These are phyloP conservation scores for Kradibia gibbosae DNA, from an alignment of 1,140 invertebrate species.

Conservation along the genomic window DNA sequence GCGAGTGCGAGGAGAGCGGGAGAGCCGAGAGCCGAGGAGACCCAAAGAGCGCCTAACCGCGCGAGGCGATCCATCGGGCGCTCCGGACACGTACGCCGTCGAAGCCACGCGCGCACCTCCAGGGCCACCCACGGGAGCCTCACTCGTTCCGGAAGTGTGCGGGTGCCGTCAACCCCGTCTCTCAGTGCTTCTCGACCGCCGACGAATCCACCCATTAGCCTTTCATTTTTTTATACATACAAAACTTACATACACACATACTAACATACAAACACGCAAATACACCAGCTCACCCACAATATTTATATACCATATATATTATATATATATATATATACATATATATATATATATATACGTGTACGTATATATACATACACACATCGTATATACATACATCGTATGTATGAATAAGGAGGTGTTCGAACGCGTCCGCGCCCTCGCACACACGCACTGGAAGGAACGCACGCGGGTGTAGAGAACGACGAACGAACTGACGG, in stretches of 20 bases:
- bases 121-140: not conserved
- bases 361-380: not conserved
- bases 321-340: slow-evolving; percentile 6
- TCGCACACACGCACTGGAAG: not conserved
- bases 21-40: slow-evolving; percentile 49
- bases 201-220: not conserved
- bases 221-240: not conserved
- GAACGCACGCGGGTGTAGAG: no score
- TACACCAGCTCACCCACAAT: no score
- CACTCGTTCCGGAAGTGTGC: not conserved
- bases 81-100: slow-evolving; percentile 1
- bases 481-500: no score
- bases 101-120: not conserved
- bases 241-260: no score
- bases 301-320: not conserved
- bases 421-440: no score
- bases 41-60: slow-evolving; percentile 58
- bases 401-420: not conserved
- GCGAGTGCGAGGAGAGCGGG: not conserved
- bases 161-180: not conserved
- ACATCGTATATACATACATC: not conserved
- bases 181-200: not conserved
- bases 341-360: not conserved
- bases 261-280: no score
- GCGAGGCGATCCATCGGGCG: slow-evolving; percentile 52